Evolutionary conservation across 37 sponge, comb jelly and placozoan species (phyloP).

Genomic region (Halichondria panicea): DNA sequence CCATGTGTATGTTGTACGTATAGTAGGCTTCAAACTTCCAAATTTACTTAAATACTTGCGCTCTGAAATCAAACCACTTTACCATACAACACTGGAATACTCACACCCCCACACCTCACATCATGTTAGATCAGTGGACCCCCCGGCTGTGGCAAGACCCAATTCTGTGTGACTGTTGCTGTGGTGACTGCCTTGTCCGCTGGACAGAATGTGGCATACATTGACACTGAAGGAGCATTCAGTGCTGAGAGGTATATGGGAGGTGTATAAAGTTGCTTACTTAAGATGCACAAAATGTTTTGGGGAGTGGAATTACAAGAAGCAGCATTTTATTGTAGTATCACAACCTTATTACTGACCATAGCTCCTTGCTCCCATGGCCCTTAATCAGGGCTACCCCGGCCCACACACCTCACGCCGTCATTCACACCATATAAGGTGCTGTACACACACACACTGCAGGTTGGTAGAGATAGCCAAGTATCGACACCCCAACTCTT

Average conservation of each 20-base stretch:
- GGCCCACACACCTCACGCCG: too few relatives aligned
- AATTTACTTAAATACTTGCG: background rate
- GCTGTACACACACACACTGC: too few relatives aligned
- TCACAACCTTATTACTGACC: too few relatives aligned
- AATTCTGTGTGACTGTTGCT: conserved; percentile 68
- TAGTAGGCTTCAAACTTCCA: background rate
- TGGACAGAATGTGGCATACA: conserved; percentile 41
- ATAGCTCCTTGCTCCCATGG: too few relatives aligned
- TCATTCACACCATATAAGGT: too few relatives aligned
- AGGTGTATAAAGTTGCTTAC: too few relatives aligned
- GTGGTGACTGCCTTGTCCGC: conserved; percentile 35
- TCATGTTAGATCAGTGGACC: conserved; percentile 65
- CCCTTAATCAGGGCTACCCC: too few relatives aligned
- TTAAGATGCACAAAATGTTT: too few relatives aligned
- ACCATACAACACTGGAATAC: background rate
- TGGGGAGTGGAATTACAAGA: too few relatives aligned
- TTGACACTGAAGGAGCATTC: conserved; percentile 83
- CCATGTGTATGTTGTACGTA: background rate
- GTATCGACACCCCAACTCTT: conserved; percentile 24
- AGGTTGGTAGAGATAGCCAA: conserved; percentile 70
- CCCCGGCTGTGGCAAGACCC: conserved; percentile 87
- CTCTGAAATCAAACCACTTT: too few relatives aligned
- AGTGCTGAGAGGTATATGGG: conserved; percentile 65
- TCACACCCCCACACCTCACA: background rate
- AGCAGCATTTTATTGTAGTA: too few relatives aligned